Percentiles rank a stretch among this genome's conserved stretches.
These are phyloP conservation scores for Dynastes hyllus DNA, from an alignment of 2,888 invertebrate species.

Conservation along the genomic window DNA sequence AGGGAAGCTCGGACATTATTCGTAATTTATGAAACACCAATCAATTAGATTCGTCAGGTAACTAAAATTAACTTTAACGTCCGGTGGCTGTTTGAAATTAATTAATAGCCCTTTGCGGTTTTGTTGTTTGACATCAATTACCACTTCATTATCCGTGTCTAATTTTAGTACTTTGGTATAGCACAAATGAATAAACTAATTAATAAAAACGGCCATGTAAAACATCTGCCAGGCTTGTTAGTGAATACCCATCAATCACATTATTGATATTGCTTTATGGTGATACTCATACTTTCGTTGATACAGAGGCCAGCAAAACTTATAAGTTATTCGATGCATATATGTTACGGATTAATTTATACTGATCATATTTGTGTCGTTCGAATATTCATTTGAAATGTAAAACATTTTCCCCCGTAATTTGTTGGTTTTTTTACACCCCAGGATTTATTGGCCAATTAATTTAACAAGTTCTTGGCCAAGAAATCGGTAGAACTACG, in stretches of 20 bases:
- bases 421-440: no score
- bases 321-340: neutral
- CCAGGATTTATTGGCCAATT: no score
- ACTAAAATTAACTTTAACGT: constrained; percentile 29
- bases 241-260: constrained; percentile 10
- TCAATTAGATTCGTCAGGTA: constrained; percentile 4
- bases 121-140: constrained; percentile 45
- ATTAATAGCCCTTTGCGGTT: constrained; percentile 39
- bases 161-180: constrained; percentile 16
- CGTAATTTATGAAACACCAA: constrained; percentile 14
- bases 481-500: no score
- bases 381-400: neutral
- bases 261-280: constrained; percentile 6
- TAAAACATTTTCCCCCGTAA: no score
- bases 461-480: no score
- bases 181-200: constrained; percentile 46
- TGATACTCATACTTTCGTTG: neutral
- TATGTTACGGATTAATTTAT: neutral
- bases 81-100: constrained; percentile 31
- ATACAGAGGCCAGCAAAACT: neutral
- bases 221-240: constrained; percentile 36
- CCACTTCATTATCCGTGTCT: constrained; percentile 38
- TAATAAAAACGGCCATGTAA: constrained; percentile 27
- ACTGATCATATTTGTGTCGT: neutral
- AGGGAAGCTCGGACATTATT: neutral